A percentile compares a stretch with the other conserved stretches of the same genome.
Evolutionary conservation across 2,113 vertebrate genomes (phyloP).

Genomic region (Motacilla tschutschensis): DNA sequence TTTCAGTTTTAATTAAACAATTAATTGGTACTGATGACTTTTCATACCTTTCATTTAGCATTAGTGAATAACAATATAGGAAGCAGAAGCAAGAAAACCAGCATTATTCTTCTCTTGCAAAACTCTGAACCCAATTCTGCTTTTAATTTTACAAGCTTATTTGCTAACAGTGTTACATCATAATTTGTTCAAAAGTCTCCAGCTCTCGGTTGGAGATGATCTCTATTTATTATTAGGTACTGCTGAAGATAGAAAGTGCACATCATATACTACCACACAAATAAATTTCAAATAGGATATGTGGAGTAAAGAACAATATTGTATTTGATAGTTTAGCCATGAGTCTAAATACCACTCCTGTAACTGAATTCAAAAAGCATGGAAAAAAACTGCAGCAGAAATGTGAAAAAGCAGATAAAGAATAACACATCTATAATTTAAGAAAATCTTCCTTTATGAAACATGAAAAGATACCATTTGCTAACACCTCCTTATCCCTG

Average conservation of each 20-base stretch:
- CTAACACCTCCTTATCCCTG: background rate
- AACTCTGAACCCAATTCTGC: background rate
- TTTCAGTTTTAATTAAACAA: background rate
- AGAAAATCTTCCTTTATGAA: background rate
- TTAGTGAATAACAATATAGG: background rate
- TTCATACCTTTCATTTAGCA: background rate
- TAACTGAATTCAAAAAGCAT: background rate
- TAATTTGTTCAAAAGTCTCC: constrained; percentile 5
- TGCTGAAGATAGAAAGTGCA: background rate
- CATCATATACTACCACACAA: background rate
- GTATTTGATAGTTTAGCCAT: background rate
- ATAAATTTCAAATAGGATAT: background rate
- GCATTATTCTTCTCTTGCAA: background rate
- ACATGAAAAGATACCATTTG: background rate
- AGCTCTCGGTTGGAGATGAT: background rate
- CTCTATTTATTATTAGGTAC: background rate
- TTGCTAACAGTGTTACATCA: background rate
- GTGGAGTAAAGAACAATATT: background rate
- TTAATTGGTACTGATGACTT: background rate
- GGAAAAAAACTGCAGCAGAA: background rate
- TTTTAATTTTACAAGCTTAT: background rate
- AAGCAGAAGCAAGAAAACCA: background rate
- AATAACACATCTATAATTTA: background rate
- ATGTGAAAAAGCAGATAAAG: background rate
- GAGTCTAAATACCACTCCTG: background rate